Conservation (phyloP, 2,888 invertebrate species). For the Cosmia trapezina region DNA sequence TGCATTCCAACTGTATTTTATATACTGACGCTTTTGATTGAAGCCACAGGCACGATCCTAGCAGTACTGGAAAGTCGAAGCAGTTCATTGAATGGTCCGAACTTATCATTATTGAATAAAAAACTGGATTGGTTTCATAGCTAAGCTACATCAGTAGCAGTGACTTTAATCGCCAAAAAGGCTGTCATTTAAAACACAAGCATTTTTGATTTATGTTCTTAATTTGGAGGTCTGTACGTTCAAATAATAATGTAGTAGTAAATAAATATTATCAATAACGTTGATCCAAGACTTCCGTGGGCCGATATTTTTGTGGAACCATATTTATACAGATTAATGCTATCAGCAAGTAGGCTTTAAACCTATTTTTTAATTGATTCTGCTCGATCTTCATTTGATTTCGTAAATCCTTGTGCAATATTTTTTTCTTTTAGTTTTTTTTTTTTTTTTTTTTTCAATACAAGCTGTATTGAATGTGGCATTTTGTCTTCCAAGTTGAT, state of each 20-base stretch:
- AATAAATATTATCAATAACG: conserved; percentile 17
- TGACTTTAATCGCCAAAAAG: conserved; percentile 11
- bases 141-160: conserved; percentile 2
- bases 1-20: conserved; percentile 48
- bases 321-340: conserved; percentile 45
- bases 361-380: conserved; percentile 21
- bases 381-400: conserved; percentile 30
- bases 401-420: conserved; percentile 69
- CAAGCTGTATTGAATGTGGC: conserved; percentile 59
- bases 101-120: conserved; percentile 15
- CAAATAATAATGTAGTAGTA: conserved; percentile 27
- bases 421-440: conserved; percentile 54
- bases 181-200: conserved; percentile 32
- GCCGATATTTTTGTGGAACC: conserved; percentile 54
- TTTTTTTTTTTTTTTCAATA: conserved; percentile 57
- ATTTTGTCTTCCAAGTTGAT: conserved; percentile 73
- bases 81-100: conserved; percentile 18
- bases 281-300: conserved; percentile 21
- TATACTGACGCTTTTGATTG: conserved; percentile 30
- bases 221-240: conserved; percentile 17
- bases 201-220: conserved; percentile 36
- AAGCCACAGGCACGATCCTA: conserved; percentile 9
- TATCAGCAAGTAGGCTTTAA: conserved; percentile 49
- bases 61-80: conserved; percentile 3
- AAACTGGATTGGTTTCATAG: conserved; percentile 10